Base-by-base conservation (phyloP, 2,113 vertebrate species). In the Alosa alosa region DNA sequence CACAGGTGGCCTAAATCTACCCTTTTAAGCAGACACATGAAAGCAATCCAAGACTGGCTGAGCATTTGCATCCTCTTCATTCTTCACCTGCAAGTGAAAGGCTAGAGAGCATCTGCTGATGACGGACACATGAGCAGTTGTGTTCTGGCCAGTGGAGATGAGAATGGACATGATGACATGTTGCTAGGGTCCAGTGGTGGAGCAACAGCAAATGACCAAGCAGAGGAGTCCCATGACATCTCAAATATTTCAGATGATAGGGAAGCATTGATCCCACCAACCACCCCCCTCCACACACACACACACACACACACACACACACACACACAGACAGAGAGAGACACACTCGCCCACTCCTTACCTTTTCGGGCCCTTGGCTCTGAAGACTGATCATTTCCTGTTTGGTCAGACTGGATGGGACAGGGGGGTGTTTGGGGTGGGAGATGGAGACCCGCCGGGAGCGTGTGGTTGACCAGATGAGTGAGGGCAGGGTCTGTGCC, bases 331-430 rank as follows among this genome's bases (percentile, higher is more conserved):
- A 31, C 31, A 31, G 31, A 31, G 31, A 31, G 31, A 31, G 31
- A 31, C 31, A 31, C 78, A 87, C 75, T 6, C 36, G 18, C 10
- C 60, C 13, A 20, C n/a, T n/a, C 55, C 64, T 31, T 25, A 68
- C 64, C 64, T 68, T 25, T 68, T 68, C 1, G 7, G 64, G 64
- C 64, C 64, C 64, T 25, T 85, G 72, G 18, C 11, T 84, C 82
- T 86, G 86, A 90, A 90, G 89, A 90, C 36, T 44, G 88, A 90
- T 91, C 86, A 88, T 90, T 92, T 93, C 91, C 90, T 90, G 91
- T 91, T 88, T 68, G 81, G 83, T 81, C 78, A 88, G 89, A 82
- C 83, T 78, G 81, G 57, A 84, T 86, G 6, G 22, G 82, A 46
- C 39, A 46, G 57, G 81, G 41, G 44, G 75, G 72, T n/a, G 60